Evolutionary conservation across 2,888 invertebrate species (phyloP), one percentile per base, ranked within the genome.

Genomic region (Volucella zonaria): DNA sequence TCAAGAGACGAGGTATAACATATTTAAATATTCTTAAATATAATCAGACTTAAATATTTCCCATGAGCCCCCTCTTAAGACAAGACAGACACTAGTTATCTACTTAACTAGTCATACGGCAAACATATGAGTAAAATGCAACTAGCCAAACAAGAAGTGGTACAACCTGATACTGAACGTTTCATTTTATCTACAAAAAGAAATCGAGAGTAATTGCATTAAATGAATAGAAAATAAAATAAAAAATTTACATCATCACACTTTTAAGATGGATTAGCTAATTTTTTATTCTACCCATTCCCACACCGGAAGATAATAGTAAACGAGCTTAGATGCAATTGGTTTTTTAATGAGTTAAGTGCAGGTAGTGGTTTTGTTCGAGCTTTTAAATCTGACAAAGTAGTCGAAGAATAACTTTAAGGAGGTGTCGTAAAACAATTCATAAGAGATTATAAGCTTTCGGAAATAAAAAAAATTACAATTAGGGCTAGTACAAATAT

Each of bases 231-330:
- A 31, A 31, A 31, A 31, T 31, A 31, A 6, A 6, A 31, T 31
- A 67, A 52, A 15, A 68, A 59, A 58, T 31, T 42, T 68, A 58
- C 59, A 54, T 58, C 75, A 70, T 71, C 74, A 45, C 59, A 49
- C 70, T 64, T 58, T 54, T 42, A 54, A 73, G 52, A 59, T 42
- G 18, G 40, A 70, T 81, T 73, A 81, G 71, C 73, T 81, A 73
- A 85, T 85, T 71, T 31, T 71, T 54, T 71, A 85, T 76, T 76
- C 83, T 67, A 74, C 51, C 43, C 52, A 66, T 73, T 81, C 85
- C 77, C 81, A 85, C 80, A 81, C 85, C 85, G 85, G 85, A 77
- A 81, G 76, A 85, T 81, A 81, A 64, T 58, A 51, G 12, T 45
- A 64, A 43, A 40, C 68, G 62, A 47, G 73, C 42, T 68, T 47